Percentiles rank a stretch among this genome's conserved stretches.
phyloP scores from a whole-genome alignment of 2,113 vertebrate genomes.

The Centropus unirufus region DNA sequence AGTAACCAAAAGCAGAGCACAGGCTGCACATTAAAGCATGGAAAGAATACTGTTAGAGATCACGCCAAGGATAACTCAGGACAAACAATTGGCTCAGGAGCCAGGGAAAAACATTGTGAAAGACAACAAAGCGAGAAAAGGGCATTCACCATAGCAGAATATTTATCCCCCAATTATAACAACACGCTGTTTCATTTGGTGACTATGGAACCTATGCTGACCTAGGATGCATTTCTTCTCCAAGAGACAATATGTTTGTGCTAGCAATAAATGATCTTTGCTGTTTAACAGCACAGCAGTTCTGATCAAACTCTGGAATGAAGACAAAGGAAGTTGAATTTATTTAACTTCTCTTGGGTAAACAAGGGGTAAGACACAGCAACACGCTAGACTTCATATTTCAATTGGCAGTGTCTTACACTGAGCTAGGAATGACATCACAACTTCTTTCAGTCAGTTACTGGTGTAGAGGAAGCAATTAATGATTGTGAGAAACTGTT shows the following conservation, averaged over 20 bases:
- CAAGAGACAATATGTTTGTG: neutral
- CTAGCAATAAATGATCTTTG: neutral
- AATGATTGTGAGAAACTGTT: neutral
- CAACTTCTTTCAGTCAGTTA: neutral
- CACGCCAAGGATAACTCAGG: neutral
- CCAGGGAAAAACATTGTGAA: neutral
- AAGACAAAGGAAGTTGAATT: neutral
- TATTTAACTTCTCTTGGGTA: neutral
- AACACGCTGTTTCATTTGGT: neutral
- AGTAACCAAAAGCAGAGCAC: neutral
- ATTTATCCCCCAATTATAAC: neutral
- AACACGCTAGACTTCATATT: neutral
- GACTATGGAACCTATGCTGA: neutral
- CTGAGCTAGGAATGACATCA: neutral
- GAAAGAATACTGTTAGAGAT: neutral
- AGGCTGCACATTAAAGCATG: neutral
- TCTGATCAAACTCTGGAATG: neutral
- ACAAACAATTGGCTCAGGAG: neutral
- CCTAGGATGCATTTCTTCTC: neutral
- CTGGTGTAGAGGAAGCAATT: neutral
- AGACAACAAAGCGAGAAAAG: neutral
- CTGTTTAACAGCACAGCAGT: neutral
- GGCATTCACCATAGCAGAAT: neutral
- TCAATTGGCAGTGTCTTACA: neutral
- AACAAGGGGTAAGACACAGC: neutral